Evolutionary conservation across 2,113 vertebrate genomes (phyloP), one percentile per base, ranked within the genome.

Genomic region (Malurus cyaneus): DNA sequence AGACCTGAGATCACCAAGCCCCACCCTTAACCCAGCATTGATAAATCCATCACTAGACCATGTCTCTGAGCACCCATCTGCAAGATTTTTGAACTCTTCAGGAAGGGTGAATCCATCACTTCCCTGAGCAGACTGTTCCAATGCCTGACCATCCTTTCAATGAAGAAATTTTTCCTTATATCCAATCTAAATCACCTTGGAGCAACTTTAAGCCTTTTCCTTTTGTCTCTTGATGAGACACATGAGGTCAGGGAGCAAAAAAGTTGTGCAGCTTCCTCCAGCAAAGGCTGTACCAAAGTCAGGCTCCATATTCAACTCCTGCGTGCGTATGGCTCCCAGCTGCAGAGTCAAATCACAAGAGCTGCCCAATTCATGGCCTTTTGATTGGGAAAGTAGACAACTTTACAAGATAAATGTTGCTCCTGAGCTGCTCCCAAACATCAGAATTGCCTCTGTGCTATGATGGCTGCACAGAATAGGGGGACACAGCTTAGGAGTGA

Each of bases 171-270:
- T 54, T 62, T 42, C 21, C 31, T 77, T 8, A 42, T 32, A 49
- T 4, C 5, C 0, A 0, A 36, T 62, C 21, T 49, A 42, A 62
- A 69, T 3, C 41, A 61, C 17, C 29, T 52, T 76, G 41, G 25
- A 53, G 34, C 1, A 49, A 49, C 20, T 24, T 62, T 20, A 54
- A 56, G 8, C 10, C 8, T 82, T 76, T 77, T 42, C 12, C 25
- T 56, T 31, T 61, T 47, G 25, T 23, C 14, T 62, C 20, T 42
- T 42, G 14, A 69, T 56, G 23, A 82, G 42, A 81, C 34, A 47
- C 3, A 3, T 15, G 49, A 93, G n/a, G 15, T 82, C 70, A 85
- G 41, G 44, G 46, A 50, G 18, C 34, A 42, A 85, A 88, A 61
- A 0, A 1, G 11, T 12, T 18, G 31, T 29, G 31, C 9, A 89